Percentiles rank a stretch among this genome's conserved stretches.
phyloP scores from a whole-genome alignment of 2,888 invertebrate species.

The Neria commutata region DNA sequence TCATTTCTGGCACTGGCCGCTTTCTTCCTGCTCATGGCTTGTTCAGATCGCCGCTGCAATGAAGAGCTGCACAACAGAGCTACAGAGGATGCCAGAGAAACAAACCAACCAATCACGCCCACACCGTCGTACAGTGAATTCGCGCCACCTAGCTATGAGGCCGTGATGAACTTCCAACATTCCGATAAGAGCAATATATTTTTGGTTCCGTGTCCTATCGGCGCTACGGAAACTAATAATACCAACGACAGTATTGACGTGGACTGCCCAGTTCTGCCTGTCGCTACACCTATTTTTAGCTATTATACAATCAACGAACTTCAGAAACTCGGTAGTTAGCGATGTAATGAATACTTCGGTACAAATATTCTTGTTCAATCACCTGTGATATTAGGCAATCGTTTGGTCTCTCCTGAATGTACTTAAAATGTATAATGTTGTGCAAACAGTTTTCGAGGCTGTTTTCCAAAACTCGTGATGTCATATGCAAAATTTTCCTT shows the following conservation, averaged over 20 bases:
- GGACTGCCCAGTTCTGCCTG: background rate
- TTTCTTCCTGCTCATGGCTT: slow-evolving; percentile 61
- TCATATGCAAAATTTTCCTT: too few species aligned
- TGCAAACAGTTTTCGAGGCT: too few species aligned
- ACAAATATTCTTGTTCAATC: too few species aligned
- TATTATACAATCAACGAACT: slow-evolving; percentile 54
- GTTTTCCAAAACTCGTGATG: too few species aligned
- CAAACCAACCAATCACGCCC: slow-evolving; percentile 54
- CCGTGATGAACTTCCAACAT: slow-evolving; percentile 55
- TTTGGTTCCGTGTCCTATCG: slow-evolving; percentile 50
- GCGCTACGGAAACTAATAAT: slow-evolving; percentile 31
- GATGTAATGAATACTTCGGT: too few species aligned
- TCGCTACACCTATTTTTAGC: slow-evolving; percentile 35
- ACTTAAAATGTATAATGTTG: too few species aligned
- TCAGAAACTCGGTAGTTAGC: slow-evolving; percentile 38
- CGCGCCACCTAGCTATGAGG: slow-evolving; percentile 60
- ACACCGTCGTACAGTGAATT: slow-evolving; percentile 61
- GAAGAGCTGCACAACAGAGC: slow-evolving; percentile 33
- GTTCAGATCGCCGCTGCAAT: slow-evolving; percentile 56
- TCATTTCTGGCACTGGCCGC: slow-evolving; percentile 59
- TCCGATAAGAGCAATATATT: slow-evolving; percentile 49
- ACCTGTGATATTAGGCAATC: too few species aligned
- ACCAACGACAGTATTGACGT: slow-evolving; percentile 7
- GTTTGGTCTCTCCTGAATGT: too few species aligned
- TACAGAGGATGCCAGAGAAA: slow-evolving; percentile 18